Evolutionary conservation across 2,888 invertebrate genomes (phyloP).

Genomic region (Melipona bicolor): DNA sequence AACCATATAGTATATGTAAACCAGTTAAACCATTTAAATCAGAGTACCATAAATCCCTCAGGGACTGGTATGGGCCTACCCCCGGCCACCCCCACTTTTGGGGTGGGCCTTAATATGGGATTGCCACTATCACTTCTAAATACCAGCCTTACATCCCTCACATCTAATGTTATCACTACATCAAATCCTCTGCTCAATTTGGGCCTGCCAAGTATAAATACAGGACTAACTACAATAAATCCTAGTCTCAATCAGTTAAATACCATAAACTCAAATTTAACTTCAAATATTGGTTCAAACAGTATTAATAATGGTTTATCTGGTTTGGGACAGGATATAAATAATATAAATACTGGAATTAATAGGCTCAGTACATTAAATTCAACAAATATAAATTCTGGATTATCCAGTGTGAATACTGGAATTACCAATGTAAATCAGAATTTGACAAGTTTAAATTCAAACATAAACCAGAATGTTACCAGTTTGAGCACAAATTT

Average conservation of each 20-base stretch:
- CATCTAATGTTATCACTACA: slow-evolving; percentile 83
- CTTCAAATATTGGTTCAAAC: slow-evolving; percentile 80
- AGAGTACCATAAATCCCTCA: slow-evolving; percentile 82
- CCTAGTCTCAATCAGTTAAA: slow-evolving; percentile 81
- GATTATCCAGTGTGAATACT: slow-evolving; percentile 77
- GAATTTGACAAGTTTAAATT: slow-evolving; percentile 77
- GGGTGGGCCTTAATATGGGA: slow-evolving; percentile 84
- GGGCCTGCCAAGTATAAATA: slow-evolving; percentile 81
- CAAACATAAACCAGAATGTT: slow-evolving; percentile 80
- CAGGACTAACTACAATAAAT: slow-evolving; percentile 82
- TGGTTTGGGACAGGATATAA: slow-evolving; percentile 81
- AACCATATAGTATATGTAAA: slow-evolving; percentile 84
- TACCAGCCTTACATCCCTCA: slow-evolving; percentile 82
- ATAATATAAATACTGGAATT: slow-evolving; percentile 79
- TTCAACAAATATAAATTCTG: slow-evolving; percentile 79
- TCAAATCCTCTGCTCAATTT: slow-evolving; percentile 83
- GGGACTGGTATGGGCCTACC: slow-evolving; percentile 84
- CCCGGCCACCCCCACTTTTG: slow-evolving; percentile 84
- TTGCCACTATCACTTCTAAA: slow-evolving; percentile 82
- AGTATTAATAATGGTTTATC: slow-evolving; percentile 82
- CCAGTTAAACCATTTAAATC: slow-evolving; percentile 83
- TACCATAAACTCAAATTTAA: slow-evolving; percentile 80
- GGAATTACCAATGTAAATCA: slow-evolving; percentile 80
- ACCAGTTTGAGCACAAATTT: slow-evolving; percentile 78
- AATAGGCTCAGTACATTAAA: slow-evolving; percentile 79